phyloP scores from a whole-genome alignment of 2,113 vertebrate genomes.

The Manacus vitellinus region DNA sequence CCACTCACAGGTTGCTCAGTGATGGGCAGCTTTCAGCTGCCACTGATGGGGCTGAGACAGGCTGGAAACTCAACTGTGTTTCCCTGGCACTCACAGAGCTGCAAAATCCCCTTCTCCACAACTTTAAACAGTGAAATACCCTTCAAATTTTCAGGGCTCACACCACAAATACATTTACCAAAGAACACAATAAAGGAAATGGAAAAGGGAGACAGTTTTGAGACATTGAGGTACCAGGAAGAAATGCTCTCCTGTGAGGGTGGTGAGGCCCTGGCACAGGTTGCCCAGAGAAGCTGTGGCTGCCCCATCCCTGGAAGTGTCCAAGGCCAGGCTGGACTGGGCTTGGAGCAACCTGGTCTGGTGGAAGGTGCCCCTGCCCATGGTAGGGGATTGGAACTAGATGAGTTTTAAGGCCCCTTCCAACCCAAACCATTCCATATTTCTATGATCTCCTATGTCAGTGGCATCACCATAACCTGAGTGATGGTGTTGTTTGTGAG shows the following conservation, averaged over 20 bases:
- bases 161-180: background rate
- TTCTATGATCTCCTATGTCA: background rate
- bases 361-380: background rate
- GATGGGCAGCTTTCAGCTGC: background rate
- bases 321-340: accelerated
- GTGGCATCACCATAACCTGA: background rate
- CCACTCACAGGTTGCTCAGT: background rate
- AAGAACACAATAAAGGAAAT: background rate
- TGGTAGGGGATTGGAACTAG: accelerated
- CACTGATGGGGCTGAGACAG: background rate
- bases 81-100: background rate
- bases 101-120: background rate
- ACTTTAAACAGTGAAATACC: background rate
- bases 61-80: background rate
- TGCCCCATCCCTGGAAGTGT: background rate
- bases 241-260: background rate
- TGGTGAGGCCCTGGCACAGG: background rate
- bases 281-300: background rate
- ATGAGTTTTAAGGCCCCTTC: background rate
- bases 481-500: background rate
- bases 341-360: background rate
- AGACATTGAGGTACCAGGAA: background rate
- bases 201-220: background rate
- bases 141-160: background rate
- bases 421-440: background rate